phyloP scores from a whole-genome alignment of 2,888 invertebrate genomes.

The Pristionchus entomophagus region DNA sequence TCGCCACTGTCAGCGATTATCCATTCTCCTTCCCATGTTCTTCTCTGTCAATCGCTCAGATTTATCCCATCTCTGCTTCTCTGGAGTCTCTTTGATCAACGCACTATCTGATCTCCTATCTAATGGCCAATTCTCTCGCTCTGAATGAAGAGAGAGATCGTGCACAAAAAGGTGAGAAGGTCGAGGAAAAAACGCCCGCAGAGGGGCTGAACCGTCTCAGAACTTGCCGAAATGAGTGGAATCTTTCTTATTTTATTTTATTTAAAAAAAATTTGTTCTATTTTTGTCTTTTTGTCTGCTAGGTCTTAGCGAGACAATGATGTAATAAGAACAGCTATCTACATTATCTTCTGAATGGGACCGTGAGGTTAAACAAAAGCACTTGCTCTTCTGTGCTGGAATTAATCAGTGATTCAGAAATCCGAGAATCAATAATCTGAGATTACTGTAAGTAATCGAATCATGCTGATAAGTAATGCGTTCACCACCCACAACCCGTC shows the following conservation, averaged over 20 bases:
- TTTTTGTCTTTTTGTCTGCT: no score
- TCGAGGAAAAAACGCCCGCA: slow-evolving; percentile 7
- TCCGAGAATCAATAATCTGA: neutral
- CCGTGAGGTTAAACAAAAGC: no score
- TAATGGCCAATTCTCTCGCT: slow-evolving; percentile 1
- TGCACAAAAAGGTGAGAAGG: slow-evolving; percentile 14
- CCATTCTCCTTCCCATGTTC: slow-evolving; percentile 8
- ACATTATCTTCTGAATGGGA: no score
- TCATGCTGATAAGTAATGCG: neutral
- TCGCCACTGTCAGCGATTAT: neutral
- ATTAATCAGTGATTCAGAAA: no score
- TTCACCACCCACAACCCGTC: neutral
- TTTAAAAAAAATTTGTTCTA: no score
- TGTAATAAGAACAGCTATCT: no score
- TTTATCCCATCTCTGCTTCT: slow-evolving; percentile 21
- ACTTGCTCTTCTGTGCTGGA: no score
- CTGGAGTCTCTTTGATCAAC: neutral
- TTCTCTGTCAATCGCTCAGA: slow-evolving; percentile 19
- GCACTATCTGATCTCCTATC: neutral
- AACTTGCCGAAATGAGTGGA: neutral
- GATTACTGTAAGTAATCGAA: neutral
- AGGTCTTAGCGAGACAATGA: no score
- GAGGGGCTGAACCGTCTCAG: neutral
- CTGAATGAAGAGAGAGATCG: slow-evolving; percentile 11
- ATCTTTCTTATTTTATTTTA: no score